Evolutionary conservation across 2,113 vertebrate species (phyloP), one percentile per base, ranked within the genome.

Genomic region (Urocitellus parryii): DNA sequence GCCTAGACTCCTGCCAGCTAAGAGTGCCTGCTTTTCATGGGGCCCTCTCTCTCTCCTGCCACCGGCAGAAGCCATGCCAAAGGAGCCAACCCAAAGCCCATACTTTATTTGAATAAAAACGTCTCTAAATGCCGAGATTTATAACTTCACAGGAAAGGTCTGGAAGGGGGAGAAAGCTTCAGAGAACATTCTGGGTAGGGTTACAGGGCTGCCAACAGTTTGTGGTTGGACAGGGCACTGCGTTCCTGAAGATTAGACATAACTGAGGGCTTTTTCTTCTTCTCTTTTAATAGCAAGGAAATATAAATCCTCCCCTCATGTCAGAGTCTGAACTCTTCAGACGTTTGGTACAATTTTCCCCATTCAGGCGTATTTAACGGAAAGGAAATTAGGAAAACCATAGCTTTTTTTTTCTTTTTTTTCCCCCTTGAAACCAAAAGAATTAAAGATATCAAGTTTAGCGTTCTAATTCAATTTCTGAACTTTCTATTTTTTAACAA

Each of bases 221-320:
- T 98, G 98, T 78, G 98, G 97, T 98, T 99, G 98, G 98, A 98
- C 58, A 82, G 96, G 94, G 97, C 92, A 86, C 84, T 92, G 96
- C 98, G 79, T 99, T 99, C 98, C 98, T 98, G 53, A 97, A 98
- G 97, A 98, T 98, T 98, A 98, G 97, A 98, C 98, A 97, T 98
- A 98, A 98, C 91, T 85, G 96, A 95, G 61, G 90, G 93, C 90
- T 96, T 95, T 98, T 97, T 97, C 96, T 97, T 78, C 97, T 98
- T 97, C 94, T 98, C 98, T 97, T 96, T 98, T 97, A 98, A 98
- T 93, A 98, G 96, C 83, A 97, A 97, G 96, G 95, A 97, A 98
- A 98, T 97, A 97, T 91, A 98, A 98, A 98, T 98, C 96, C 97
- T 91, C 93, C 94, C 94, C 97, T 97, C 90, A 96, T 98, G 96